phyloP scores from a whole-genome alignment of 2,113 vertebrate genomes.

The Callionymus lyra region DNA sequence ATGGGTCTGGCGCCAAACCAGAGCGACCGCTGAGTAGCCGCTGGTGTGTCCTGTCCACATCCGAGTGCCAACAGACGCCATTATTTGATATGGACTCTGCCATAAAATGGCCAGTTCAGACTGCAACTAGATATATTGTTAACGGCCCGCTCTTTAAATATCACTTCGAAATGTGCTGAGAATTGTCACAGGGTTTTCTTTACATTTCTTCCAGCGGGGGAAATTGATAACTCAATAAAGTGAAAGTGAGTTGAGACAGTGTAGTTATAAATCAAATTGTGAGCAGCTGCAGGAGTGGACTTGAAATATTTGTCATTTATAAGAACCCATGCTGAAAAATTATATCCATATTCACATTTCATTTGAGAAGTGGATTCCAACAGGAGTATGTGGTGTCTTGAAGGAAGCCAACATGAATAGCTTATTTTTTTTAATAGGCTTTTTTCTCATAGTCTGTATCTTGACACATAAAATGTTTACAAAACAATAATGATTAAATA shows the following conservation, averaged over 20 bases:
- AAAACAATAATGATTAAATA: too few species aligned
- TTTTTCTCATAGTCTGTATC: background rate
- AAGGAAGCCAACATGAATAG: too few species aligned
- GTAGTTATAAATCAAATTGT: conserved; percentile 48
- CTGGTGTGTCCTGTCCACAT: conserved; percentile 34
- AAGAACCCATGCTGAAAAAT: conserved; percentile 30
- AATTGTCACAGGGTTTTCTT: conserved; percentile 38
- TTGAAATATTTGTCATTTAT: conserved; percentile 43
- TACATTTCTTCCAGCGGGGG: conserved; percentile 35
- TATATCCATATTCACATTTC: conserved; percentile 1
- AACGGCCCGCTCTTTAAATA: conserved; percentile 45
- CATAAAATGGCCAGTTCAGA: conserved; percentile 45
- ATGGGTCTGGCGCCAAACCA: conserved; percentile 52
- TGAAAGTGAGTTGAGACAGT: conserved; percentile 35
- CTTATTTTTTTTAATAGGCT: background rate
- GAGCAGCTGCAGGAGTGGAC: conserved; percentile 53
- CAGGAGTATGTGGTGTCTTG: too few species aligned
- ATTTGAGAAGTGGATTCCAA: background rate
- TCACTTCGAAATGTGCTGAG: conserved; percentile 28
- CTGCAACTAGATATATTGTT: conserved; percentile 67
- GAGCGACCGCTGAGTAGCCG: conserved; percentile 17
- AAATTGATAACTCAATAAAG: conserved; percentile 60
- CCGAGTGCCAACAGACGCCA: conserved; percentile 39
- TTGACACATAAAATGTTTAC: too few species aligned
- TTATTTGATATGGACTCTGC: conserved; percentile 50